phyloP scores from a whole-genome alignment of 2,888 invertebrate genomes.

The Diarsia rubi region DNA sequence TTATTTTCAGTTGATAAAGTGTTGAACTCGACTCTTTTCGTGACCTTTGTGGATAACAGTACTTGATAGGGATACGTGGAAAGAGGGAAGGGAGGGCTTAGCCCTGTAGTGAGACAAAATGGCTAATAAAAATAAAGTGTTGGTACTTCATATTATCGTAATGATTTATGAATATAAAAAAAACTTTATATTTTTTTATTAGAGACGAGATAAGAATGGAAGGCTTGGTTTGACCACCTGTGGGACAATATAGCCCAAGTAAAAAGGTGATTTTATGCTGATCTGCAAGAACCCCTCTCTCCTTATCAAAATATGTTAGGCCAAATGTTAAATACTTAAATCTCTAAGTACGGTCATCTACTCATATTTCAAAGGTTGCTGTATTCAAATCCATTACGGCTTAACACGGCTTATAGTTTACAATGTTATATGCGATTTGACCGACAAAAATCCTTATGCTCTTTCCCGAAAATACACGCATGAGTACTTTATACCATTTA shows the following conservation, averaged over 20 bases:
- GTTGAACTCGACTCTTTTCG: not conserved
- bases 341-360: conserved; percentile 1
- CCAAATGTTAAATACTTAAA: conserved; percentile 8
- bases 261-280: no score
- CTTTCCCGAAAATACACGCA: conserved; percentile 40
- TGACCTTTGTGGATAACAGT: no score
- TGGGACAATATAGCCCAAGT: no score
- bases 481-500: conserved; percentile 43
- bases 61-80: no score
- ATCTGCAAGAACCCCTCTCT: no score
- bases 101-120: no score
- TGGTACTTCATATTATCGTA: not conserved
- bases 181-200: no score
- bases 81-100: no score
- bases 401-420: conserved; percentile 29
- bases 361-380: conserved; percentile 22
- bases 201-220: no score
- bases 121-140: not conserved
- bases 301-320: not conserved
- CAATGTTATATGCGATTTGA: conserved; percentile 1
- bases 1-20: conserved; percentile 37
- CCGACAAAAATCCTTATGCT: conserved; percentile 7
- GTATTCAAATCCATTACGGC: conserved; percentile 10
- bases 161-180: not conserved
- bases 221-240: no score